These are phyloP conservation scores for Menidia menidia DNA, from an alignment of 2,797 vertebrate species.

Conservation along the genomic window DNA sequence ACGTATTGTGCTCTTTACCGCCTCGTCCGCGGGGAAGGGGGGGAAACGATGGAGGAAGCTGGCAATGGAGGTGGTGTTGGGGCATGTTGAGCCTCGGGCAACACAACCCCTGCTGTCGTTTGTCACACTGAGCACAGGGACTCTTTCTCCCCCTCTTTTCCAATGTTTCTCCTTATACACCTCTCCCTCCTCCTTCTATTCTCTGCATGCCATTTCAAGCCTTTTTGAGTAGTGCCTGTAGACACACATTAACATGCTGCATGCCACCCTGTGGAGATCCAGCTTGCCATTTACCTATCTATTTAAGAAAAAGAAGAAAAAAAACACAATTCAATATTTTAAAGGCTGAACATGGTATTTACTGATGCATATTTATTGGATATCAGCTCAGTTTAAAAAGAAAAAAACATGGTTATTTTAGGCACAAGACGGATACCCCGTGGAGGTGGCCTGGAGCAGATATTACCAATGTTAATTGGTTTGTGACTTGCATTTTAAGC, in stretches of 20 bases:
- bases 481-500: conserved; percentile 34
- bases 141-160: conserved; percentile 43
- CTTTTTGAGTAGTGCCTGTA: conserved; percentile 77
- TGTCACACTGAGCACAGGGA: conserved; percentile 66
- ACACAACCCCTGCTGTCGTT: conserved; percentile 69
- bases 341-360: conserved; percentile 68
- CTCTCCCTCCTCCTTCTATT: conserved; percentile 38
- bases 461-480: conserved; percentile 45
- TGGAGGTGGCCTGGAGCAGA: conserved; percentile 55
- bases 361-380: conserved; percentile 66
- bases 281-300: conserved; percentile 80
- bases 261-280: conserved; percentile 74
- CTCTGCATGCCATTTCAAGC: conserved; percentile 74
- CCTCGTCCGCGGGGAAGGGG: conserved; percentile 55
- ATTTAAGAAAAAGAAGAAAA: conserved; percentile 57
- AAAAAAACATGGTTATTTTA: conserved; percentile 46
- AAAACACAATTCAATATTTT: conserved; percentile 57
- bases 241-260: conserved; percentile 76
- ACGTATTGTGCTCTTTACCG: conserved; percentile 68
- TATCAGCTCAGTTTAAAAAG: conserved; percentile 49
- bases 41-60: conserved; percentile 43
- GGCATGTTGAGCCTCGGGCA: conserved; percentile 60
- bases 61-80: conserved; percentile 42
- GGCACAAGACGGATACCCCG: conserved; percentile 31
- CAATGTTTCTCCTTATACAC: conserved; percentile 41